Conservation (phyloP, 2,797 vertebrate genomes). For the Garrulus glandarius region DNA sequence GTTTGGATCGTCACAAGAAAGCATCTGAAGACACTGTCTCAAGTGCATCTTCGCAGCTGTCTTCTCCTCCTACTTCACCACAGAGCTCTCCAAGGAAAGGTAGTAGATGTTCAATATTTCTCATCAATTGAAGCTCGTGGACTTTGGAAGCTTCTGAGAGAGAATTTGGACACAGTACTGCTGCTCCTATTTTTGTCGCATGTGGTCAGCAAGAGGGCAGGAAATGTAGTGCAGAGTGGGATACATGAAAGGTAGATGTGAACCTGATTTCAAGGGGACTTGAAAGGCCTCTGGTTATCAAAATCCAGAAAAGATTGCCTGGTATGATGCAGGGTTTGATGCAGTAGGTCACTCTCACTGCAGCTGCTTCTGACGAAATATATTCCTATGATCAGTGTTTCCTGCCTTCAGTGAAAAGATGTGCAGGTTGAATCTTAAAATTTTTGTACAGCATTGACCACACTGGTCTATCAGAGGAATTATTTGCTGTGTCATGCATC, state of each 20-base stretch:
- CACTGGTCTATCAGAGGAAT: neutral
- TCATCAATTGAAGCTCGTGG: neutral
- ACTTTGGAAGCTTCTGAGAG: neutral
- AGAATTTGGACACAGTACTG: neutral
- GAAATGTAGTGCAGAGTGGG: neutral
- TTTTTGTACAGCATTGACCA: neutral
- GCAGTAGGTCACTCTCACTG: neutral
- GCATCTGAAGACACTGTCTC: slow-evolving; percentile 89
- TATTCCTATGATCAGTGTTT: neutral
- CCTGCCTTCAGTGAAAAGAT: neutral
- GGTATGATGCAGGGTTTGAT: neutral
- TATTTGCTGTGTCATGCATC: neutral
- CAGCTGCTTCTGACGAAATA: neutral
- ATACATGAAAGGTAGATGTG: neutral
- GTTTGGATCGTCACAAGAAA: slow-evolving; percentile 85
- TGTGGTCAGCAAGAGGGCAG: neutral
- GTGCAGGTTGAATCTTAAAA: neutral
- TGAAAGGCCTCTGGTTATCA: neutral
- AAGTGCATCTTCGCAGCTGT: slow-evolving; percentile 90
- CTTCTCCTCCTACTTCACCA: slow-evolving; percentile 94
- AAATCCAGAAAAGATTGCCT: neutral
- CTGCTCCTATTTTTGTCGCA: neutral
- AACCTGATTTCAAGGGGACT: neutral
- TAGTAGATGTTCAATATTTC: slow-evolving; percentile 46
- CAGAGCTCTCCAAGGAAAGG: slow-evolving; percentile 98